Evolutionary conservation across 2,888 invertebrate species (phyloP), one percentile per base, ranked within the genome.

Genomic region (Zaprionus bogoriensis): DNA sequence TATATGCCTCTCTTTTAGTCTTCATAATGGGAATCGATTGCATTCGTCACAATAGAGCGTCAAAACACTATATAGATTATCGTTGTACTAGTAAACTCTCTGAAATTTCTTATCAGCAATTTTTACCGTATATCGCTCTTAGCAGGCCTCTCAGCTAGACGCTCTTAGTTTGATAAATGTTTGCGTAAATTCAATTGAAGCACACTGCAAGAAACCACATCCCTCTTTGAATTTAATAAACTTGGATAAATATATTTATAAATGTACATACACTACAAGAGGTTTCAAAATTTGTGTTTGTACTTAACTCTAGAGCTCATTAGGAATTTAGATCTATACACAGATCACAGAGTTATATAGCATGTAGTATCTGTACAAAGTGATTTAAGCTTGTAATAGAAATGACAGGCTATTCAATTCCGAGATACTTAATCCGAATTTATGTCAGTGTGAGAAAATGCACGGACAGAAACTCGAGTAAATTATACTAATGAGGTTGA

Each of bases 391-490:
- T 14, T 62, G 72, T 55, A 60, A 69, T 59, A 55, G 27, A 68
- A 57, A 44, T 63, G 57, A 46, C 64, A 72, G 60, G 68, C 68
- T 63, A 66, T 71, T 66, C 72, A 75, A 75, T 75, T 75, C 42
- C 7, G 53, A 55, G 7, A 25, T 36, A 20, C 62, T 74, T 61
- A 51, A 75, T 66, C 42, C 17, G 19, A 72, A 71, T 75, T 72
- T 57, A 52, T 59, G 54, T 47, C 51, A 19, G 9, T 51, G 39
- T 10, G 12, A 23, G 10, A 44, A 48, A n/a, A 3, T 50, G 42
- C 44, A 27, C 38, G 54, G 36, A 28, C 41, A 48, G 39, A 63
- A 53, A 42, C 25, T 46, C 1, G n/a, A 22, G 5, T 47, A 19
- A 42, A 32, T 48, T 62, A 14, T 12, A 51, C 28, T 22, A 52